These are phyloP conservation scores for Zaprionus lineosus DNA, from an alignment of 2,888 invertebrate species.

Conservation along the genomic window DNA sequence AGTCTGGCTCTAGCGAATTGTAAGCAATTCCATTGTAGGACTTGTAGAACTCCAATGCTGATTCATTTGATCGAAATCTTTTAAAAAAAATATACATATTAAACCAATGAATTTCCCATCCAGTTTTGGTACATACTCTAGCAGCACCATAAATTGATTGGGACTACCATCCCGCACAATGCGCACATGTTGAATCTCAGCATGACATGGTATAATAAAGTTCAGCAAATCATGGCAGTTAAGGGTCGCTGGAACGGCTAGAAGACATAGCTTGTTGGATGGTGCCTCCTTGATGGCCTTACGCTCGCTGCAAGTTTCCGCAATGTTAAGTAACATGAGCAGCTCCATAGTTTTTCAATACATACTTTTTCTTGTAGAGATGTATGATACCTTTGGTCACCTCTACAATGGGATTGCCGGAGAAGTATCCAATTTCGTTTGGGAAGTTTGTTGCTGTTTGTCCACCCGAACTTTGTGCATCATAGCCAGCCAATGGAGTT, in stretches of 20 bases:
- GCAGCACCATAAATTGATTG: slow-evolving; percentile 98
- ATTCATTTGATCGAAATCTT: slow-evolving; percentile 88
- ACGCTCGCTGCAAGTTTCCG: slow-evolving; percentile 85
- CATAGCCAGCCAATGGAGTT: slow-evolving; percentile 81
- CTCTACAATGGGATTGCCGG: slow-evolving; percentile 97
- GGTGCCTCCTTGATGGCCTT: slow-evolving; percentile 88
- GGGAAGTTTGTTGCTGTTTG: slow-evolving; percentile 80
- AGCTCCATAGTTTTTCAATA: neutral
- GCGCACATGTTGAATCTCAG: slow-evolving; percentile 93
- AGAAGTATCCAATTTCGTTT: slow-evolving; percentile 90
- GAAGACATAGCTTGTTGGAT: slow-evolving; percentile 93
- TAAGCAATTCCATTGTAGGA: slow-evolving; percentile 96
- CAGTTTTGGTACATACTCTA: slow-evolving; percentile 87
- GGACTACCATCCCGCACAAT: slow-evolving; percentile 95
- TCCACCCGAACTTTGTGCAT: slow-evolving; percentile 24
- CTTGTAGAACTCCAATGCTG: slow-evolving; percentile 95
- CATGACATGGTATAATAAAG: slow-evolving; percentile 96
- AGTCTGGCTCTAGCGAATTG: slow-evolving; percentile 95
- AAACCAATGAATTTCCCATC: slow-evolving; percentile 14
- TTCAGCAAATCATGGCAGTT: slow-evolving; percentile 96
- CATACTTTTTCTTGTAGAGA: slow-evolving; percentile 97
- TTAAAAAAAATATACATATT: slow-evolving; percentile 40
- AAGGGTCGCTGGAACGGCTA: slow-evolving; percentile 94
- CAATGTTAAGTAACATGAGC: neutral
- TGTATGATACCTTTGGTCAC: slow-evolving; percentile 98